A percentile compares a stretch with the other conserved stretches of the same genome.
phyloP scores from a whole-genome alignment of 2,888 invertebrate genomes.

The Aradus depressus region DNA sequence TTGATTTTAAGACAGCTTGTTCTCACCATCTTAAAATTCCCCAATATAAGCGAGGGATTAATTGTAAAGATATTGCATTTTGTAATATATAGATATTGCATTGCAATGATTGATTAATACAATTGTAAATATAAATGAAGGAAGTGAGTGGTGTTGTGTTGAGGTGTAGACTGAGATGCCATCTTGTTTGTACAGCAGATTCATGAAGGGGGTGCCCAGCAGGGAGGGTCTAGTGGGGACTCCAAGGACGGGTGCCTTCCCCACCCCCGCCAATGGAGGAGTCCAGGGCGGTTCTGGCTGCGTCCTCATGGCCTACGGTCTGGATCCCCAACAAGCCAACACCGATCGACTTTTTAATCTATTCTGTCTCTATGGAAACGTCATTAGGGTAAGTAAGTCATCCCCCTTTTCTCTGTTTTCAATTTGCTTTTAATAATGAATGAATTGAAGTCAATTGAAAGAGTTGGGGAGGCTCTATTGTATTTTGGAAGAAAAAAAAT shows the following conservation, averaged over 20 bases:
- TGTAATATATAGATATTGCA: background rate
- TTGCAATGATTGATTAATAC: background rate
- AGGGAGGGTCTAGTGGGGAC: slow-evolving; percentile 40
- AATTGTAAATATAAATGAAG: background rate
- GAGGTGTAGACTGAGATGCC: too few species aligned
- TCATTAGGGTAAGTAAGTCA: slow-evolving; percentile 77
- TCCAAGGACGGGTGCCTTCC: slow-evolving; percentile 35
- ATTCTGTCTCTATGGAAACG: slow-evolving; percentile 97
- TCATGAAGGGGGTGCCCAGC: slow-evolving; percentile 37
- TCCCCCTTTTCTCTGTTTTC: too few species aligned
- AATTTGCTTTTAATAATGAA: too few species aligned
- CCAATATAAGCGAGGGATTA: too few species aligned
- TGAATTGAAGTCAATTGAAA: too few species aligned
- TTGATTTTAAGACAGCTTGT: too few species aligned
- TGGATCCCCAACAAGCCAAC: slow-evolving; percentile 87
- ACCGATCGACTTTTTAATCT: slow-evolving; percentile 94
- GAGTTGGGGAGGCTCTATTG: too few species aligned
- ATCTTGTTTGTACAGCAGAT: slow-evolving; percentile 16
- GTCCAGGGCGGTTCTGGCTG: slow-evolving; percentile 27
- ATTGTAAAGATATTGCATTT: background rate
- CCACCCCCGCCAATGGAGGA: slow-evolving; percentile 41
- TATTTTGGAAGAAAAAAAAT: too few species aligned
- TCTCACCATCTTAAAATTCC: too few species aligned
- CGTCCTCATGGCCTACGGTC: slow-evolving; percentile 96
- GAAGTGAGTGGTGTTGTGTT: background rate